A percentile compares a stretch with the other conserved stretches of the same genome.
phyloP scores from a whole-genome alignment of 2,888 invertebrate genomes.

The Agapostemon virescens region DNA sequence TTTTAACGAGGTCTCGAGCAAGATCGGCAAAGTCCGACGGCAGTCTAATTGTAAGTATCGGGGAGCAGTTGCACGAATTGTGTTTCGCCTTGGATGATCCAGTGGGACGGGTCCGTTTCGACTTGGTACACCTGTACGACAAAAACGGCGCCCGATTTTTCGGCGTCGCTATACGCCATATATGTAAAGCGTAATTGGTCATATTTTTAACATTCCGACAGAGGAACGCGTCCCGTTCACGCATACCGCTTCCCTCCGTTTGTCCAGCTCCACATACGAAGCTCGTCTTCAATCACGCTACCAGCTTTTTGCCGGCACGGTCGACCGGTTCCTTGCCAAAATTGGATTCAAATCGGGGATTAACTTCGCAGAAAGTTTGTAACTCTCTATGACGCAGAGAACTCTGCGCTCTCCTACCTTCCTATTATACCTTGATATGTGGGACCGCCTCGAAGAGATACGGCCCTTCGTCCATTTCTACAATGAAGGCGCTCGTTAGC shows the following conservation, averaged over 20 bases:
- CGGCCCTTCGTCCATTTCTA: constrained; percentile 42
- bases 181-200: constrained; percentile 78
- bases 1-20: constrained; percentile 20
- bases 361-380: constrained; percentile 50
- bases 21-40: constrained; percentile 8
- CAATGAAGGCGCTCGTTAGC: constrained; percentile 5
- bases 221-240: constrained; percentile 57
- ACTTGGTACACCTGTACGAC: constrained; percentile 42
- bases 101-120: constrained; percentile 9
- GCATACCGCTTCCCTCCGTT: constrained; percentile 34
- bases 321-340: constrained; percentile 61
- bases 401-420: constrained; percentile 10
- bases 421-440: constrained; percentile 44
- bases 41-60: constrained; percentile 11
- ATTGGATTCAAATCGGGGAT: constrained; percentile 65
- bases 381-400: constrained; percentile 43
- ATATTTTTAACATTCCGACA: constrained; percentile 70
- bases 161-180: constrained; percentile 69
- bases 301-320: constrained; percentile 44
- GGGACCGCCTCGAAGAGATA: constrained; percentile 40
- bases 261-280: neutral
- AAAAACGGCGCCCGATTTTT: constrained; percentile 60
- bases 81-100: constrained; percentile 21
- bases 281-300: constrained; percentile 54
- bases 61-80: constrained; percentile 3